phyloP scores from a whole-genome alignment of 1,140 invertebrate genomes.

The Aphis craccivora region DNA sequence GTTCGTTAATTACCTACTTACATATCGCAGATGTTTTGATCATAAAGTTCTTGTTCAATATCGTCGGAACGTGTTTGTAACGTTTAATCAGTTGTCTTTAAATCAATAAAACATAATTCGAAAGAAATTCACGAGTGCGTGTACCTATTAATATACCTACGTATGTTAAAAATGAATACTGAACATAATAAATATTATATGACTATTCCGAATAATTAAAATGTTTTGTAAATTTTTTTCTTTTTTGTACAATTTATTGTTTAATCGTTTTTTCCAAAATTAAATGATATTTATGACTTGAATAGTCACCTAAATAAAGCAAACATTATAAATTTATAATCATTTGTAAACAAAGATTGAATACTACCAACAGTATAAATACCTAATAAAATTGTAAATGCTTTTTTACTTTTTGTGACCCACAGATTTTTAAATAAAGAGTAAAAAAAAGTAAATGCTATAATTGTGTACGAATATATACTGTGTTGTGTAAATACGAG shows the following conservation, averaged over 20 bases:
- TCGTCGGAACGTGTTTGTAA: not conserved
- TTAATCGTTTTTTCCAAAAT: not conserved
- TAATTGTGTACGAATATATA: no score
- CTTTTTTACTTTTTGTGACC: no score
- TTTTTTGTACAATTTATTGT: not conserved
- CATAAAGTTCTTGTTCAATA: slow-evolving; percentile 15
- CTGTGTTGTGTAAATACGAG: no score
- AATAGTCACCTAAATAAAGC: not conserved
- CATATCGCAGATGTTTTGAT: not conserved
- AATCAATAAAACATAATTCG: not conserved
- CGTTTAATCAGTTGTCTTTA: not conserved
- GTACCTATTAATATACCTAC: not conserved
- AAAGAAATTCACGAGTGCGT: not conserved
- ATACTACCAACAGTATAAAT: no score
- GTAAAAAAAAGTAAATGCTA: not conserved
- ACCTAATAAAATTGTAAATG: no score
- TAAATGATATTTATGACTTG: not conserved
- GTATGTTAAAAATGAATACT: not conserved
- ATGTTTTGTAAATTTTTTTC: not conserved
- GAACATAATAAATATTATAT: not conserved
- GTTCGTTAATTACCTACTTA: slow-evolving; percentile 48
- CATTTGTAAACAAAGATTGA: no score
- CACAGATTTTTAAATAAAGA: not conserved
- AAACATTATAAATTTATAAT: not conserved
- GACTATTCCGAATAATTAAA: not conserved